A percentile compares a stretch with the other conserved stretches of the same genome.
phyloP scores from a whole-genome alignment of 1,140 invertebrate species.

The Brachionus rubens region DNA sequence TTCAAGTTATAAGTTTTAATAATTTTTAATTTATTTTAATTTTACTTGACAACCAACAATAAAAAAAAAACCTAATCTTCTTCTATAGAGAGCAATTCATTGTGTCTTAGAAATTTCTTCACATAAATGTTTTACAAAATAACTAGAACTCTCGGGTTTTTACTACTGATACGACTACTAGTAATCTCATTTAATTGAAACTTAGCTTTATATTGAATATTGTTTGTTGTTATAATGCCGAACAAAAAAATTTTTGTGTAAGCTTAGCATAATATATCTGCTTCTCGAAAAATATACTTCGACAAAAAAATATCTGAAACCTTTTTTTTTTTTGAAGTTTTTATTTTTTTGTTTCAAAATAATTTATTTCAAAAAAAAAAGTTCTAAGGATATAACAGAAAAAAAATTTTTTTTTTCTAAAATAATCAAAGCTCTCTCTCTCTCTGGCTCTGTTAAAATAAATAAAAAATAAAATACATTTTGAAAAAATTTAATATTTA shows the following conservation, averaged over 20 bases:
- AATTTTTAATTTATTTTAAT: conserved; percentile 43
- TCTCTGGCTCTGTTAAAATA: too few species aligned
- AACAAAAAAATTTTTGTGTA: conserved; percentile 15
- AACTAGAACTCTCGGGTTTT: background rate
- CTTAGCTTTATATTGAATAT: too few species aligned
- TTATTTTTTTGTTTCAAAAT: conserved; percentile 17
- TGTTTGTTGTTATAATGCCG: conserved; percentile 25
- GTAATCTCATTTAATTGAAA: conserved; percentile 8
- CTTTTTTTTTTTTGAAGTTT: conserved; percentile 8
- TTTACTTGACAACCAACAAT: conserved; percentile 43
- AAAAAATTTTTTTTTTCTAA: background rate
- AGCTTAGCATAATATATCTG: conserved; percentile 38
- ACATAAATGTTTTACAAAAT: conserved; percentile 25
- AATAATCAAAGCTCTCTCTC: background rate
- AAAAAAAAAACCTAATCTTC: conserved; percentile 32
- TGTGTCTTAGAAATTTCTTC: conserved; percentile 25
- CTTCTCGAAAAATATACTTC: background rate
- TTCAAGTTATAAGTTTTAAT: background rate
- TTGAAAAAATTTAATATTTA: too few species aligned
- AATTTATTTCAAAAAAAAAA: conserved; percentile 38
- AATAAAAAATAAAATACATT: too few species aligned
- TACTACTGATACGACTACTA: background rate
- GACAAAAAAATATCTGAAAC: conserved; percentile 18
- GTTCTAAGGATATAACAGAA: conserved; percentile 6
- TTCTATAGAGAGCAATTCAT: conserved; percentile 37